These are phyloP conservation scores for Perodicticus potto DNA, from an alignment of 2,797 vertebrate species.

Conservation along the genomic window DNA sequence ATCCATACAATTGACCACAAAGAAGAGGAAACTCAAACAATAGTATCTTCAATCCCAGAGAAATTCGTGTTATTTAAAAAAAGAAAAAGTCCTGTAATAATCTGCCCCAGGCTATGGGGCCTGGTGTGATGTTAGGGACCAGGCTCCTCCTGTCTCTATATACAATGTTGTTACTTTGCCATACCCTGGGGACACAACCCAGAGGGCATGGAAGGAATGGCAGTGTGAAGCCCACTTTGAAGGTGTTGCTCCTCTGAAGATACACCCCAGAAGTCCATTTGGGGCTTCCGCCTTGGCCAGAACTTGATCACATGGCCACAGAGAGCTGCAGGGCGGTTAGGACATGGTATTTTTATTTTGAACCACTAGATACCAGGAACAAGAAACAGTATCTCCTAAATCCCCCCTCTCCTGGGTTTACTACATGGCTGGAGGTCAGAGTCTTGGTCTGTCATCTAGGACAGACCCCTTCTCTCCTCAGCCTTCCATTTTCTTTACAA, in stretches of 20 bases:
- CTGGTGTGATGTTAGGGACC: neutral
- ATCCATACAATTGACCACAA: neutral
- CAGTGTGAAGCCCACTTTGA: neutral
- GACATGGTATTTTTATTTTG: neutral
- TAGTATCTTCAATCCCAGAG: neutral
- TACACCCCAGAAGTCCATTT: accelerated
- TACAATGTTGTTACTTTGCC: accelerated
- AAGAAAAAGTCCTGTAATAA: neutral
- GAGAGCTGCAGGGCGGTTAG: neutral
- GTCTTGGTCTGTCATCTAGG: neutral
- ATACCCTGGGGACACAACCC: too few relatives aligned
- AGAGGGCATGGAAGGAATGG: neutral
- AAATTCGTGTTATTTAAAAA: neutral
- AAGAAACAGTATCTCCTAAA: neutral
- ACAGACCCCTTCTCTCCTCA: neutral
- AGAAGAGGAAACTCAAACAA: neutral
- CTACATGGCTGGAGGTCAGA: neutral
- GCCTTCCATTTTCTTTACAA: neutral
- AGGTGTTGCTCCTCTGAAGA: neutral
- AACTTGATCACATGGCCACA: neutral
- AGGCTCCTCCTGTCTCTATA: neutral
- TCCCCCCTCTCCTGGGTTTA: neutral
- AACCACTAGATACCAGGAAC: neutral
- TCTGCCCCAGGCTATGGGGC: neutral
- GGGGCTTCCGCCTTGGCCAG: neutral